These are phyloP conservation scores for Neostethus bicornis DNA, from an alignment of 2,797 vertebrate genomes.

Conservation along the genomic window DNA sequence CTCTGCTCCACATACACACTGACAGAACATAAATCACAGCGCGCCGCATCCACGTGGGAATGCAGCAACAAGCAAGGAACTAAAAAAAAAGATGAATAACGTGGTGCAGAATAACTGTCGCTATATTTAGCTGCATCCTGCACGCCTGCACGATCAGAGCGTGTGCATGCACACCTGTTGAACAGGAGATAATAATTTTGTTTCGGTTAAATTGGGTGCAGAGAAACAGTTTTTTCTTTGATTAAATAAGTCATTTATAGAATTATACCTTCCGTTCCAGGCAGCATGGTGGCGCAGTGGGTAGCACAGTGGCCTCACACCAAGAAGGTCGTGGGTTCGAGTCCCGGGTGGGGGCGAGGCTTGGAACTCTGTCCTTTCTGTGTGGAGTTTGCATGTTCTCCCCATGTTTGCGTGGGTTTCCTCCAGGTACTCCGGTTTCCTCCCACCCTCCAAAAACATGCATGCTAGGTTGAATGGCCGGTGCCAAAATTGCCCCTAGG, in stretches of 20 bases:
- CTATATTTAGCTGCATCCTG: neutral
- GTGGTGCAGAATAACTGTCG: neutral
- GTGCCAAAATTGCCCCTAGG: too few species aligned
- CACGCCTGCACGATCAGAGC: neutral
- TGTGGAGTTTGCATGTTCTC: too few species aligned
- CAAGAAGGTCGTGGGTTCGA: too few species aligned
- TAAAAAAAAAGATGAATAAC: slow-evolving; percentile 14
- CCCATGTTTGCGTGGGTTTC: too few species aligned
- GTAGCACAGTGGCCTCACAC: too few species aligned
- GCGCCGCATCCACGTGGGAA: slow-evolving; percentile 38
- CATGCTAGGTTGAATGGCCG: too few species aligned
- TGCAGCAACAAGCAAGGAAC: slow-evolving; percentile 16
- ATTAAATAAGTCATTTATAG: neutral
- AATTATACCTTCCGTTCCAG: too few species aligned
- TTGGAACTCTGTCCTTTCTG: too few species aligned
- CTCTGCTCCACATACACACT: slow-evolving; percentile 43
- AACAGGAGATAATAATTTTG: neutral
- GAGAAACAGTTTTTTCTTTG: neutral
- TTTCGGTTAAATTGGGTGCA: neutral
- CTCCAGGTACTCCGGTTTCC: too few species aligned
- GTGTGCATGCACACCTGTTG: neutral
- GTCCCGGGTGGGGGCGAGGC: too few species aligned
- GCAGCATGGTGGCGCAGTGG: too few species aligned
- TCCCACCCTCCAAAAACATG: too few species aligned
- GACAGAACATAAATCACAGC: slow-evolving; percentile 60